Percentiles rank a stretch among this genome's conserved stretches.
Conservation (phyloP, 2,888 invertebrate species). For the Laothoe populi region DNA sequence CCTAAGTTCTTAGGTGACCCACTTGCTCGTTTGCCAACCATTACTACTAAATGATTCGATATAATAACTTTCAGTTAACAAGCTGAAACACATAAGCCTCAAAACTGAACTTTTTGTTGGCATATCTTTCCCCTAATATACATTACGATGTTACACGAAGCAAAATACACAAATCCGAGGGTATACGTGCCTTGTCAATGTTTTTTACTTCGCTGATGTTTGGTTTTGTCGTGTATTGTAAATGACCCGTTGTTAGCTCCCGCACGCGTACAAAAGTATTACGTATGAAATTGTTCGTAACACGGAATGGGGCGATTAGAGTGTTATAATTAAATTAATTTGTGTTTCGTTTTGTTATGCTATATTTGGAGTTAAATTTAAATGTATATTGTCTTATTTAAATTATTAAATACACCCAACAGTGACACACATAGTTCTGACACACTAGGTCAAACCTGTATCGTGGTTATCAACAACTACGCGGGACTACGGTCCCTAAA, state of each 20-base stretch:
- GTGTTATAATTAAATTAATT: slow-evolving; percentile 9
- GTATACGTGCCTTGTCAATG: slow-evolving; percentile 26
- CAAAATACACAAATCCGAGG: slow-evolving; percentile 39
- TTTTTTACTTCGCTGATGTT: slow-evolving; percentile 31
- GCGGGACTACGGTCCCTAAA: no score
- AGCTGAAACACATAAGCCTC: slow-evolving; percentile 3
- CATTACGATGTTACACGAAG: slow-evolving; percentile 40
- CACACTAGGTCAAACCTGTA: no score
- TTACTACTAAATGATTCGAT: no score
- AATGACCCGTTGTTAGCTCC: slow-evolving; percentile 14
- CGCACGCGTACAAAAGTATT: neutral
- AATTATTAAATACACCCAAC: no score
- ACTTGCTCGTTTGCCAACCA: no score
- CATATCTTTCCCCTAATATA: slow-evolving; percentile 45
- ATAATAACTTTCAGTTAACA: slow-evolving; percentile 19
- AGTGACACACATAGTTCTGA: no score
- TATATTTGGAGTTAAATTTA: neutral
- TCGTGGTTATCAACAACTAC: no score
- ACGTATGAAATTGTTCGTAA: slow-evolving; percentile 11
- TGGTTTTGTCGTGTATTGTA: slow-evolving; percentile 29
- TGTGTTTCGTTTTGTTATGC: neutral
- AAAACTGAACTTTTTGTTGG: slow-evolving; percentile 39
- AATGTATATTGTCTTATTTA: no score
- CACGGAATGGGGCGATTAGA: slow-evolving; percentile 18
- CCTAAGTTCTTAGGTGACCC: no score